Base-by-base conservation (phyloP, 2,797 vertebrate genomes). In the Alectoris magna region DNA sequence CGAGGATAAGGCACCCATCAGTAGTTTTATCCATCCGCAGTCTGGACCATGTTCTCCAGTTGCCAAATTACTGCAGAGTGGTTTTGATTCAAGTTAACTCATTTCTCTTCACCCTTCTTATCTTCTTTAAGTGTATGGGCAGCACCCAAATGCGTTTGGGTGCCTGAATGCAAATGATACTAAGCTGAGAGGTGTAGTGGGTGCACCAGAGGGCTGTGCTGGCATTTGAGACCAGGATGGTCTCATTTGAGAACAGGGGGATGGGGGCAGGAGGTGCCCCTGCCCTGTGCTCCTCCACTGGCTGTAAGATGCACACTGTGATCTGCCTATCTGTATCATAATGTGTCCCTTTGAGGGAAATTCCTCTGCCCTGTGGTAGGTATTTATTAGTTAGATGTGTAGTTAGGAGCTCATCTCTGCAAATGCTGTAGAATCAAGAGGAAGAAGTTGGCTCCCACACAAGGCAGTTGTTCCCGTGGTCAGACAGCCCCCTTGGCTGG, bases 291-390 rank as follows among this genome's bases (percentile, higher is more conserved):
- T 48, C 27, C 53, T 41, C 21, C 27, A 9, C 58, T 34, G 17
- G 6, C 53, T 34, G 21, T 24, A 15, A 27, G 39, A n/a, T 26
- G 36, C 29, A 48, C 18, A 17, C 4, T 22, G 71, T 26, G 0
- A 17, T 8, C 41, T 73, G 48, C 48, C 74, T 2, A 0, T 11
- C 2, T 3, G 1, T 3, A 8, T 5, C 9, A 11, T 36, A 22
- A 7, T 2, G 2, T 31, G 16, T 27, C 49, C n/a, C 44, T 60
- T 39, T 29, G 24, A 84, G 17, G 36, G 17, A 9, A 10, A 67
- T 44, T 64, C 31, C 21, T 53, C 60, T 59, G 67, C 56, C 26
- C 5, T 21, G 7, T 26, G 14, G 14, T 41, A 12, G 3, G 1
- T 18, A 4, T n/a, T 68, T 76, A 11, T 29, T 58, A 58, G 49